A percentile compares a stretch with the other conserved stretches of the same genome.
These are phyloP conservation scores for Iselma pallidipennis DNA, from an alignment of 2,888 invertebrate species.

Conservation along the genomic window DNA sequence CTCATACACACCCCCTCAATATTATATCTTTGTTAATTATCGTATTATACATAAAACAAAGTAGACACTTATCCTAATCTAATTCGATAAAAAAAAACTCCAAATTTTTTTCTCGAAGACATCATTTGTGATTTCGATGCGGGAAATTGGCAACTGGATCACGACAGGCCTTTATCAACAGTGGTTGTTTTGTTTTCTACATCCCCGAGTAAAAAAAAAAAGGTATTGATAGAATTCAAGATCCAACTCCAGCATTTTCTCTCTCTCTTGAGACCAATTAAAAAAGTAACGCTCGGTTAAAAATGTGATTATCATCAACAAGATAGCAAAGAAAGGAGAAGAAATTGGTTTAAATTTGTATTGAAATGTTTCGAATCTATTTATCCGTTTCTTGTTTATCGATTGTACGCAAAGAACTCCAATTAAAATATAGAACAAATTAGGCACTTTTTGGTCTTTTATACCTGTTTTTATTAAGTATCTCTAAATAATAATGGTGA, in stretches of 20 bases:
- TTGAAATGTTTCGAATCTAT: background rate
- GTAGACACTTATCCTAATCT: background rate
- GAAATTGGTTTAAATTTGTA: background rate
- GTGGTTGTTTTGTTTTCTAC: slow-evolving; percentile 10
- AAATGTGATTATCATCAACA: background rate
- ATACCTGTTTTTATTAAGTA: no score
- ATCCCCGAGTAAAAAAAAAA: slow-evolving; percentile 8
- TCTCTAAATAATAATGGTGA: no score
- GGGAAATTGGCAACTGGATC: background rate
- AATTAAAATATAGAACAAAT: no score
- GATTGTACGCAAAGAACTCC: no score
- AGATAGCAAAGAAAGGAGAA: background rate
- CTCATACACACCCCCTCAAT: no score
- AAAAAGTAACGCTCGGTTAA: slow-evolving; percentile 2
- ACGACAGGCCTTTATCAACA: background rate
- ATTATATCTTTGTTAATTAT: background rate
- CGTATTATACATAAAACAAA: no score
- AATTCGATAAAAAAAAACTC: background rate
- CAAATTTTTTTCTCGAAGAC: background rate
- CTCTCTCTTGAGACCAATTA: slow-evolving; percentile 16
- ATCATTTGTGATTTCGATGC: no score
- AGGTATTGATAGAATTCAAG: slow-evolving; percentile 4
- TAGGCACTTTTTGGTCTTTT: no score
- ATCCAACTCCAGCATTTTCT: background rate
- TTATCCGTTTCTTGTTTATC: no score